These are phyloP conservation scores for Tribolium castaneum DNA, from an alignment of 1,140 invertebrate species.

Conservation along the genomic window DNA sequence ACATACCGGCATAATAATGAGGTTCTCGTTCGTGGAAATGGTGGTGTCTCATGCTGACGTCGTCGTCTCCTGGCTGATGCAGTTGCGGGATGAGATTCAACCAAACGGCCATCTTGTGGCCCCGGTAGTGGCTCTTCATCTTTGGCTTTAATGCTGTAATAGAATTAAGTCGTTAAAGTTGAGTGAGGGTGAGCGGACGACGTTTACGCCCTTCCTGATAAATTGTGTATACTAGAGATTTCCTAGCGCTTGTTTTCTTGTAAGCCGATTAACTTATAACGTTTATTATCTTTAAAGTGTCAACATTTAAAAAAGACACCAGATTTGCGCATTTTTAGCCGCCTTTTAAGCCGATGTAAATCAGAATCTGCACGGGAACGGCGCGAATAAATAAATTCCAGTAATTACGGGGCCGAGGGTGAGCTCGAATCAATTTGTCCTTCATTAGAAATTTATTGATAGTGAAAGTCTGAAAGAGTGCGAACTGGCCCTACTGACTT, in stretches of 20 bases:
- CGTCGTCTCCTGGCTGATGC: constrained; percentile 80
- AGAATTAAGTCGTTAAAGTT: constrained; percentile 46
- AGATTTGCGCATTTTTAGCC: not conserved
- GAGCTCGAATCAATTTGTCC: not conserved
- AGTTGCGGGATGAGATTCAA: constrained; percentile 89
- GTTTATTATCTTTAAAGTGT: constrained; percentile 41
- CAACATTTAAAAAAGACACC: not conserved
- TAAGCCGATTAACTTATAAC: constrained; percentile 46
- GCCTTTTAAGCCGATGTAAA: not conserved
- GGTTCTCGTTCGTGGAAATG: constrained; percentile 79
- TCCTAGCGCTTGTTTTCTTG: constrained; percentile 42
- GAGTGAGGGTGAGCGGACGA: constrained; percentile 42
- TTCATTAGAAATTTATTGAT: constrained; percentile 13
- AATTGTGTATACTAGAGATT: constrained; percentile 49
- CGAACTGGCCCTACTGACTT: not conserved
- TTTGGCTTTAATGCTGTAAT: constrained; percentile 75
- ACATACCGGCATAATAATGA: constrained; percentile 77
- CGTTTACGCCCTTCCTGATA: constrained; percentile 42
- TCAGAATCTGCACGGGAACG: not conserved
- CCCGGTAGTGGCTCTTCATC: constrained; percentile 86
- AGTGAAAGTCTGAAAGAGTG: constrained; percentile 20
- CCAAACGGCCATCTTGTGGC: constrained; percentile 94
- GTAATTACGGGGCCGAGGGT: not conserved
- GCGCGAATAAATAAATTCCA: not conserved
- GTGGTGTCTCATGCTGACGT: constrained; percentile 81